phyloP scores from a whole-genome alignment of 2,797 vertebrate species.

The Gymnodraco acuticeps region DNA sequence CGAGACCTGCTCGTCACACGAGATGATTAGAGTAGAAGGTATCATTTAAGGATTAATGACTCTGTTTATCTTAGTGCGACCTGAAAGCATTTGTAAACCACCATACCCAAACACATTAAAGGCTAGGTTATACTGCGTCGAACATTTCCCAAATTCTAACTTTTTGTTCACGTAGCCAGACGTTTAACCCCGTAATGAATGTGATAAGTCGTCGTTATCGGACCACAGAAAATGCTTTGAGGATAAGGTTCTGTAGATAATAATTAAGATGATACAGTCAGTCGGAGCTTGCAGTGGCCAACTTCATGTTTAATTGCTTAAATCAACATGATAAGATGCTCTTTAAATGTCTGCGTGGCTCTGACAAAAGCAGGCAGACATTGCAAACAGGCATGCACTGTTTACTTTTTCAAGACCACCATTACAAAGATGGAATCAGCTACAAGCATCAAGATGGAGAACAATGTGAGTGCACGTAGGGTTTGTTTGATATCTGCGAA shows the following conservation, averaged over 20 bases:
- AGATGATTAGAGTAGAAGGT: constrained; percentile 50
- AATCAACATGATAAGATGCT: constrained; percentile 87
- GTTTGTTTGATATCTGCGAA: constrained; percentile 47
- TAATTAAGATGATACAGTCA: constrained; percentile 87
- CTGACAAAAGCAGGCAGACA: constrained; percentile 79
- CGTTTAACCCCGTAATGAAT: constrained; percentile 86
- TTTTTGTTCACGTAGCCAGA: constrained; percentile 80
- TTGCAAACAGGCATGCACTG: constrained; percentile 75
- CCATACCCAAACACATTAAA: constrained; percentile 78
- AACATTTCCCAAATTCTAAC: constrained; percentile 77
- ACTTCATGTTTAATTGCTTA: constrained; percentile 90
- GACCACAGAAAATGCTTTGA: constrained; percentile 86
- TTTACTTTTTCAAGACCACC: constrained; percentile 80
- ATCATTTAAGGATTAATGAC: constrained; percentile 75
- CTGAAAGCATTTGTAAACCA: constrained; percentile 72
- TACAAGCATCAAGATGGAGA: constrained; percentile 63
- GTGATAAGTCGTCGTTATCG: constrained; percentile 84
- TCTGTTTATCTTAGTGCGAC: constrained; percentile 74
- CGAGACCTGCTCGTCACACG: constrained; percentile 51
- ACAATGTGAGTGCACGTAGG: constrained; percentile 59
- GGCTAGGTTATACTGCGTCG: constrained; percentile 62
- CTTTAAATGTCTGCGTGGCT: constrained; percentile 80
- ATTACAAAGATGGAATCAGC: constrained; percentile 80
- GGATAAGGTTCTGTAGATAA: constrained; percentile 86
- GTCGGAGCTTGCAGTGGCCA: constrained; percentile 81